Evolutionary conservation across 1,140 invertebrate genomes (phyloP), one percentile per base, ranked within the genome.

Genomic region (Euwallacea similis): DNA sequence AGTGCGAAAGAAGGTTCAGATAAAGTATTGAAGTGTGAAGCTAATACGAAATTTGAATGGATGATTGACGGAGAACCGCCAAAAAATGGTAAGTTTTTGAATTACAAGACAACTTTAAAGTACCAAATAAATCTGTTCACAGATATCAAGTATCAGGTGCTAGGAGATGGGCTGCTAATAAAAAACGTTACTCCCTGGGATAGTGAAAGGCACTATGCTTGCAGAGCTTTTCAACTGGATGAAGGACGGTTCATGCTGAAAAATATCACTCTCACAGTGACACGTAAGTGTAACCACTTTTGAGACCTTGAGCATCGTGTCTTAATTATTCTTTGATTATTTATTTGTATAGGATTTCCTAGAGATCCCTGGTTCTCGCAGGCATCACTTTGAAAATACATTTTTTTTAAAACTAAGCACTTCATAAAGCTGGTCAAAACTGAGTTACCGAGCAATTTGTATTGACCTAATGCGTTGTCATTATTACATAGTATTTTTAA

Each of bases 161-260:
- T 73, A 7, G 74, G 50, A 42, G 74, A 75, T 63, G 74, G 74
- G 54, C 66, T 75, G 10, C 58, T 73, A 16, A 75, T 75, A 58
- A 68, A n/a, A 41, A 75, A 73, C 55, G 74, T 69, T 7, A 71
- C 46, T 21, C 42, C 43, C 16, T 11, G 21, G 43, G 74, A 75
- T n/a, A 60, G 42, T n/a, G 47, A 62, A 33, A 55, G 63, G 43
- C 60, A 16, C 10, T 75, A 67, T 46, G 50, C 61, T 15, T 75
- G 74, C 47, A 60, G 71, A 50, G 74, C 72, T 10, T 42, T 64
- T 21, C 59, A 71, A n/a, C 15, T 62, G 7, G 62, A 54, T 15
- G 66, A 68, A n/a, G 74, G 74, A 16, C 46, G 63, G 11, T 61
- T 75, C 42, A 54, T 42, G 6, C 44, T 46, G 15, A 46, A 50